Evolutionary conservation across 2,113 vertebrate genomes (phyloP), one percentile per base, ranked within the genome.

Genomic region (Microtus pennsylvanicus): DNA sequence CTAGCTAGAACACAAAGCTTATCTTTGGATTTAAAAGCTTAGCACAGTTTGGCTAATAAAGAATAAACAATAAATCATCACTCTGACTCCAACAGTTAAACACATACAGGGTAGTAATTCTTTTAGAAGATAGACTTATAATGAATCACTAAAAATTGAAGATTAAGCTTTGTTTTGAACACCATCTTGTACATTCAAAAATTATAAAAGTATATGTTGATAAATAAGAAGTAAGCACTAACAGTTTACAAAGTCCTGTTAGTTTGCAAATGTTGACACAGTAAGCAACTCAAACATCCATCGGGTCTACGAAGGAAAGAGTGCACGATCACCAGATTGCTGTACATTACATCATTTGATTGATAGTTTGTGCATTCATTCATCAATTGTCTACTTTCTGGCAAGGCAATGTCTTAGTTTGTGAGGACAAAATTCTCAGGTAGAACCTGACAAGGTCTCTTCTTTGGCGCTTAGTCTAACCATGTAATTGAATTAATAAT

Each of bases 1-100:
- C 55, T 82, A 28, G 26, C 11, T 26, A 61, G 61, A 11, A 61
- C 35, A 82, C 35, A 58, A 65, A 65, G 38, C 61, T 63, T 33
- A 26, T 86, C 72, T 93, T 89, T 58, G 58, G 96, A 96, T 61
- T 94, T 30, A 93, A 93, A 97, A 90, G 7, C 17, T 45, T 76
- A 82, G 65, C 28, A 2, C 81, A 63, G 8, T 90, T 94, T 93
- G 80, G 35, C 87, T 45, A 85, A 63, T 83, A 90, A 96, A 67
- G 1, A 88, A 52, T 89, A 87, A 81, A 55, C 45, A 75, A 42
- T 78, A 58, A 90, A 77, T 91, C 91, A 35, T 76, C 35, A 89
- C 52, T 50, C 28, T 55, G 30, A 4, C 35, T 93, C 22, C 13
- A 65, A 4, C 26, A 69, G 42, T 47, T 26, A 89, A 1, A 81